Percentiles rank a stretch among this genome's conserved stretches.
These are phyloP conservation scores for Phalacrocorax aristotelis DNA, from an alignment of 2,113 vertebrate species.

Conservation along the genomic window DNA sequence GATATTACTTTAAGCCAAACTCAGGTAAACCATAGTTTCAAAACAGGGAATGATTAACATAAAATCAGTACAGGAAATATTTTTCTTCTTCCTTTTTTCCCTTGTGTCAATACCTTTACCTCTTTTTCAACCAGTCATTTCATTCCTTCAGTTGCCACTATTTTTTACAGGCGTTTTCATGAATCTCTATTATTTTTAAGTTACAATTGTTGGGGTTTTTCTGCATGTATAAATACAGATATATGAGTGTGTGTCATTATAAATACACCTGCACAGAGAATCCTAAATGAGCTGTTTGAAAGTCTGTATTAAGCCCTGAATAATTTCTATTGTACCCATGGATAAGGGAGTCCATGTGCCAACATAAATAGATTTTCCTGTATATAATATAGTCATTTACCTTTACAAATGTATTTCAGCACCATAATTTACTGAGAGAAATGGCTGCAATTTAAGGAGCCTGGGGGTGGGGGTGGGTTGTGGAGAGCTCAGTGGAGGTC, in stretches of 20 bases:
- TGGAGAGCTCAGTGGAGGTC: background rate
- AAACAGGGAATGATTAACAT: background rate
- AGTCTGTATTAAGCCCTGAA: background rate
- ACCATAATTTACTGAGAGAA: conserved; percentile 60
- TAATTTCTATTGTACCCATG: background rate
- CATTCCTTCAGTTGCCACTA: background rate
- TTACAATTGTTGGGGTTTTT: rapidly evolving
- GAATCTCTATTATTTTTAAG: background rate
- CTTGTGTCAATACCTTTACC: background rate
- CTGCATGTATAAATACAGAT: background rate
- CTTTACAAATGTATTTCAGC: conserved; percentile 44
- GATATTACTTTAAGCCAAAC: background rate
- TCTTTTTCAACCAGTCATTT: background rate
- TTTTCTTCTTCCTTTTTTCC: background rate
- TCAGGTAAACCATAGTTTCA: background rate
- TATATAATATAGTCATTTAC: conserved; percentile 48
- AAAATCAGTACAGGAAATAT: background rate
- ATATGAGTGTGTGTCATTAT: background rate
- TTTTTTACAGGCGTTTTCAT: background rate
- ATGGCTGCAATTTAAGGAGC: conserved; percentile 57
- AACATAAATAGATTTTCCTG: conserved; percentile 16
- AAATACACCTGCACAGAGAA: background rate
- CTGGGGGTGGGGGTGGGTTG: background rate
- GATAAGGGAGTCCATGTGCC: background rate
- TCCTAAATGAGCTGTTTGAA: background rate